phyloP scores from a whole-genome alignment of 2,113 vertebrate genomes.

The Acrocephalus kingi region DNA sequence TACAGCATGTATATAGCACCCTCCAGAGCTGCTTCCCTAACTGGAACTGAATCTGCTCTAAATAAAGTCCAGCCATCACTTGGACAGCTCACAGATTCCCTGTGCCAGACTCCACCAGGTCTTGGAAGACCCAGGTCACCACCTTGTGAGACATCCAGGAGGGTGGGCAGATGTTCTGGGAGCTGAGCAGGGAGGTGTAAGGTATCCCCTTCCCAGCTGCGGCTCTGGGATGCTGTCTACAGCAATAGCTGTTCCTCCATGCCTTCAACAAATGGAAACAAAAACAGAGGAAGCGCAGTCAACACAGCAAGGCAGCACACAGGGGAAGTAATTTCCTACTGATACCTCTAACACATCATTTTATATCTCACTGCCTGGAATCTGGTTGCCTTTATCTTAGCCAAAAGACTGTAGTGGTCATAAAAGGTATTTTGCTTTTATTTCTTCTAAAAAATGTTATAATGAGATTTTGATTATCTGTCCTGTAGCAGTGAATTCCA shows the following conservation, averaged over 20 bases:
- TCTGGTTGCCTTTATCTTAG: constrained; percentile 43
- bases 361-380: not conserved
- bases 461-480: constrained; percentile 10
- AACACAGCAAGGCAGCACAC: not conserved
- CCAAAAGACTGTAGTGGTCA: not conserved
- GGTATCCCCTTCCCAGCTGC: not conserved
- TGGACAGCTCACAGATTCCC: not conserved
- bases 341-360: constrained; percentile 48
- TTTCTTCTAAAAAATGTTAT: not conserved
- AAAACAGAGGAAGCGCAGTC: not conserved
- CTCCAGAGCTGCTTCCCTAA: not conserved
- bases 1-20: not conserved
- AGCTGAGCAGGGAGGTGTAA: not conserved
- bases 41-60: not conserved
- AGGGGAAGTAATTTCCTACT: constrained; percentile 5
- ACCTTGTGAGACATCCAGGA: not conserved
- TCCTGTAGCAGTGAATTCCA: not conserved
- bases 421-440: not conserved
- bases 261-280: not conserved
- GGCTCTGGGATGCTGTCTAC: constrained; percentile 35
- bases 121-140: not conserved
- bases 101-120: not conserved
- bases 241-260: not conserved
- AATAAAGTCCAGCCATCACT: not conserved
- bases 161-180: not conserved